phyloP scores from a whole-genome alignment of 2,888 invertebrate genomes.

The Strigamia crassipes region DNA sequence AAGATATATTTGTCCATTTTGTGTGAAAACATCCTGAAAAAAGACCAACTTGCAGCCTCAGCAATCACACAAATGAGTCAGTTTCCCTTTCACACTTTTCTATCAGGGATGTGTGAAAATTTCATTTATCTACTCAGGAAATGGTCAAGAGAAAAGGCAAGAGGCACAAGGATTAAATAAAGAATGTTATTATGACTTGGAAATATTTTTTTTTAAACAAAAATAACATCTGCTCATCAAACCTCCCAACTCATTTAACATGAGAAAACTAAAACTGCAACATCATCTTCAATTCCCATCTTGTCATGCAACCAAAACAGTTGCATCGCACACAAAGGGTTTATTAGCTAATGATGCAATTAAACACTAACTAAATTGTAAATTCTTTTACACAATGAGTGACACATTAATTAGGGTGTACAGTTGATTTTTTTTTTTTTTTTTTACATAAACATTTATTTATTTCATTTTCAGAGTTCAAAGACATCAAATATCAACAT shows the following conservation, averaged over 20 bases:
- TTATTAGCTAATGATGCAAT: background rate
- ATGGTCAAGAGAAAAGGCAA: conserved; percentile 30
- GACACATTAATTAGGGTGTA: background rate
- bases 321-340: background rate
- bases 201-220: background rate
- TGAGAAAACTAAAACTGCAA: background rate
- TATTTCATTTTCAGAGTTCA: background rate
- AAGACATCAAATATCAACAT: background rate
- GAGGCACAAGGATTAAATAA: background rate
- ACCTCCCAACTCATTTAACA: background rate
- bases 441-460: background rate
- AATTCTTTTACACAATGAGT: background rate
- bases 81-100: conserved; percentile 17
- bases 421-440: background rate
- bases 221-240: no score
- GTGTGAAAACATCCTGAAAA: background rate
- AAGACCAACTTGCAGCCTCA: background rate
- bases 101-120: conserved; percentile 15
- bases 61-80: background rate
- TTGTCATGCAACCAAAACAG: background rate
- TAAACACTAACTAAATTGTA: background rate
- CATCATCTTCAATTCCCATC: background rate
- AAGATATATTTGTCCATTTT: conserved; percentile 25
- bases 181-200: background rate
- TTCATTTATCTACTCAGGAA: conserved; percentile 10